phyloP scores from a whole-genome alignment of 2,113 vertebrate species.

The Pteruthius melanotis region DNA sequence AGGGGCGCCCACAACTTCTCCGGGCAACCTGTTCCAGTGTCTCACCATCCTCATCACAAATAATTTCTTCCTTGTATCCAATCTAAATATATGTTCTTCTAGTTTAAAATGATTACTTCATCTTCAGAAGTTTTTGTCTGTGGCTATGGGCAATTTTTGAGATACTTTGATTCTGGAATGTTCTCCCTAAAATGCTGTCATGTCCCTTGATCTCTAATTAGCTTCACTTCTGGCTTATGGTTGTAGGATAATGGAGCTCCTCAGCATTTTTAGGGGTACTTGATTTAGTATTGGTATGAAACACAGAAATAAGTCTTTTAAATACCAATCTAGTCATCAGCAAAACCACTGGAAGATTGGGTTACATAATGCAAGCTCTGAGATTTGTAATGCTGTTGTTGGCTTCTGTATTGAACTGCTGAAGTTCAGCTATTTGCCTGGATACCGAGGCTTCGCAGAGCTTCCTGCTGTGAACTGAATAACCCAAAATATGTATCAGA shows the following conservation, averaged over 20 bases:
- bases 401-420: background rate
- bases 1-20: background rate
- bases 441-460: background rate
- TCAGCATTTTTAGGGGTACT: background rate
- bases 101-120: background rate
- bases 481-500: background rate
- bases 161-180: background rate
- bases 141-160: background rate
- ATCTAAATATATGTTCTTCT: background rate
- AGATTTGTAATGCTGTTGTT: background rate
- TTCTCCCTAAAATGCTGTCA: background rate
- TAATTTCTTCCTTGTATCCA: background rate
- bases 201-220: background rate
- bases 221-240: background rate
- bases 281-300: background rate
- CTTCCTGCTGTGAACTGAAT: background rate
- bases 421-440: background rate
- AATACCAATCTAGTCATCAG: background rate
- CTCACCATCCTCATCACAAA: background rate
- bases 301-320: background rate
- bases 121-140: background rate
- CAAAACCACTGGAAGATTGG: background rate
- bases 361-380: background rate
- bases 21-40: background rate
- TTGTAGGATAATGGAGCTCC: background rate